Conservation (phyloP, 2,888 invertebrate genomes). For the Campopleginae sp. region DNA sequence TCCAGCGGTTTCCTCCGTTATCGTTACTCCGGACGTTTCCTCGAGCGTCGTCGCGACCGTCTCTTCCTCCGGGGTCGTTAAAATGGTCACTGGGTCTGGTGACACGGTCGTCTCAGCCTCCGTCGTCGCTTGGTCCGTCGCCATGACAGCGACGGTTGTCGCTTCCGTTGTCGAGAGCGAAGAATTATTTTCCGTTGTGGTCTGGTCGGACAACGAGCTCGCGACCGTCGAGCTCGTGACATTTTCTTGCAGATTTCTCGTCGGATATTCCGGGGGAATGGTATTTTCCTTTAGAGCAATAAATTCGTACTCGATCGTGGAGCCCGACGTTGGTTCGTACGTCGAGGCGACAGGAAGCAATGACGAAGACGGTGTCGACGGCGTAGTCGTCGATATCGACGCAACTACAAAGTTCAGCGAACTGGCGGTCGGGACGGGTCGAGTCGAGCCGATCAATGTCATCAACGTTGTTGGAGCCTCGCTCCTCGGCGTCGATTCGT, state of each 20-base stretch:
- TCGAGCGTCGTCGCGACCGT: neutral
- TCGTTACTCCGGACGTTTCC: neutral
- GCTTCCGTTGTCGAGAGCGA: neutral
- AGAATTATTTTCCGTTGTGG: constrained; percentile 16
- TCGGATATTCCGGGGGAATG: constrained; percentile 38
- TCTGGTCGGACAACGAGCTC: constrained; percentile 12
- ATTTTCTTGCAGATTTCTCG: neutral
- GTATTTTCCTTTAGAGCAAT: constrained; percentile 76
- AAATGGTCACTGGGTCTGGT: neutral
- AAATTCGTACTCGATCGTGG: constrained; percentile 78
- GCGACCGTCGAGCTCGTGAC: constrained; percentile 6
- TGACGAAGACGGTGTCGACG: neutral
- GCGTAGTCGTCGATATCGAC: neutral
- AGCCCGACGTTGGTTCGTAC: constrained; percentile 71
- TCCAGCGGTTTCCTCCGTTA: neutral
- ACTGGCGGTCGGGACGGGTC: neutral
- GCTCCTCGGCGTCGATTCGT: neutral
- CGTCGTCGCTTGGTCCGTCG: neutral
- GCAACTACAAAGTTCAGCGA: neutral
- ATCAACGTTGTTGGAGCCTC: neutral
- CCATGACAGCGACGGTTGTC: neutral
- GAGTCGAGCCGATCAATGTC: neutral
- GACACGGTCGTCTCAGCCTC: neutral
- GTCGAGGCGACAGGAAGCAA: constrained; percentile 14
- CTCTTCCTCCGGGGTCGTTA: neutral